phyloP scores from a whole-genome alignment of 1,140 invertebrate species.

The Neodiprion fabricii region DNA sequence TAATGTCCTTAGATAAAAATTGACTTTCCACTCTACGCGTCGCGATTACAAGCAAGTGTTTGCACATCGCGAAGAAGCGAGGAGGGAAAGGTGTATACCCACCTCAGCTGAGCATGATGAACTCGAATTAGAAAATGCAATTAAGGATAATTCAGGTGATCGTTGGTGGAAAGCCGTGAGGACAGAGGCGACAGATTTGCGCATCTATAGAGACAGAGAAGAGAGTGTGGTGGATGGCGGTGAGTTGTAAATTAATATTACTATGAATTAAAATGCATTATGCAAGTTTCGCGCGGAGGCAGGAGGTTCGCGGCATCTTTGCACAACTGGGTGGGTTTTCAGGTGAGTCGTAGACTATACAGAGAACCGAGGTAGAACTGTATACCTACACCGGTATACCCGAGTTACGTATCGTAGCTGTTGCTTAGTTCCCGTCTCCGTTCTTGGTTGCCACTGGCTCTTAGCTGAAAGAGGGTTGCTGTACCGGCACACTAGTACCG shows the following conservation, averaged over 20 bases:
- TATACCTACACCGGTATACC: not conserved
- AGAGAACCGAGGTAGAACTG: not conserved
- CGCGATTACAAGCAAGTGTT: too few species aligned
- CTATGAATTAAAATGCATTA: constrained; percentile 42
- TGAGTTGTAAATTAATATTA: constrained; percentile 38
- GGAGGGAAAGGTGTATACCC: too few species aligned
- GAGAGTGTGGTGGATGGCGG: not conserved
- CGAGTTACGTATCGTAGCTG: not conserved
- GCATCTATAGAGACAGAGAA: not conserved
- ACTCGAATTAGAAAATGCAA: constrained; percentile 3
- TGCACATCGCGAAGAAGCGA: too few species aligned
- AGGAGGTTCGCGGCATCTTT: constrained; percentile 27
- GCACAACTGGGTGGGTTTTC: not conserved
- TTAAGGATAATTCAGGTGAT: not conserved
- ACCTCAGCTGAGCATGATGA: not conserved
- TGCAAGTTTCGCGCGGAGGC: constrained; percentile 37
- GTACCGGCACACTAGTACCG: constrained; percentile 27
- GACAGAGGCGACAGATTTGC: not conserved
- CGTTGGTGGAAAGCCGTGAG: not conserved
- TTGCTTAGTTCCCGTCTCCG: constrained; percentile 6
- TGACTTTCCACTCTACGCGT: too few species aligned
- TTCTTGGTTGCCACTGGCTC: not conserved
- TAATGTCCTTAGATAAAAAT: too few species aligned
- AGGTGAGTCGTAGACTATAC: not conserved
- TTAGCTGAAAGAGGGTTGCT: constrained; percentile 22